Base-by-base conservation (phyloP, 2,888 invertebrate genomes). In the Eustalomyia histrio region DNA sequence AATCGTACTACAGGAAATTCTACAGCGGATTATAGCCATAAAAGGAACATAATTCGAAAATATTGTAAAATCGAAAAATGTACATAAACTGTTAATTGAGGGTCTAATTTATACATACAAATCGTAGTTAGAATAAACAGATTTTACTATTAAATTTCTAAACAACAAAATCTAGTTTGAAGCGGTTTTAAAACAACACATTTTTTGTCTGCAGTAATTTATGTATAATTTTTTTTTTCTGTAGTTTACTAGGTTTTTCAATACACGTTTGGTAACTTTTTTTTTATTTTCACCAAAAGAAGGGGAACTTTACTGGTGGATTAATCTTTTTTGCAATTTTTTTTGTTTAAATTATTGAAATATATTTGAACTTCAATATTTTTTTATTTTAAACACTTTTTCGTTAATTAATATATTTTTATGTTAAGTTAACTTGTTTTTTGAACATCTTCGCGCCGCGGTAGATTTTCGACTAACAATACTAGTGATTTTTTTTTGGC, bases 371-470 rank as follows among this genome's bases (percentile, higher is more conserved):
- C 29, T 72, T 69, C 18, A 53, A 50, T 21, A 21, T 16, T 57
- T 29, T 6, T 55, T n/a, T 39, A 24, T 58, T 65, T 47, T 2
- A 47, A 6, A 6, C 29, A 29, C 29, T 29, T 47, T 52, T 68
- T 68, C 35, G 10, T 43, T 24, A 24, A 63, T 63, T 63, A 47
- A n/a, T 50, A 64, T 17, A 33, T 58, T 67, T 43, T 78, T 35
- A n/a, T 57, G 43, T 65, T 52, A 74, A 55, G 16, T 75, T 68
- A 73, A 80, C 58, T 75, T 29, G 52, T 64, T 72, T 72, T 76
- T 61, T 73, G 72, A 73, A 82, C 83, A 82, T 83, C 83, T 80
- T 83, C 83, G 73, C 83, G 78, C 71, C 83, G 60, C 84, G 83
- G 68, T 83, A 79, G 63, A 68, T 67, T 82, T 80, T 79, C 80